Base-by-base conservation (phyloP, 2,113 vertebrate species). In the Meleagris gallopavo region DNA sequence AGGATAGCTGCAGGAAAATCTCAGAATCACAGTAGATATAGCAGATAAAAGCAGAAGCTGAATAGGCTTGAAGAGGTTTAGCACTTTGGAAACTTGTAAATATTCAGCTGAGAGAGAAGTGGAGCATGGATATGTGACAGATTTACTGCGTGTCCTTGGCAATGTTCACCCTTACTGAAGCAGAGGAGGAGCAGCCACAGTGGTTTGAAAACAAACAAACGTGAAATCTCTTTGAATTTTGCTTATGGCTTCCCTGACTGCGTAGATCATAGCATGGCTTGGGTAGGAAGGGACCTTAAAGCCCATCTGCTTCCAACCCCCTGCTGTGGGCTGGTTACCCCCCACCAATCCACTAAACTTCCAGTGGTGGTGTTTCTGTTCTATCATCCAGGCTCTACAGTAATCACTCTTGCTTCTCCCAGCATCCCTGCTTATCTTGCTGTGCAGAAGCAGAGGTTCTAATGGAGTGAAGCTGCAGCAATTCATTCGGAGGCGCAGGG, bases 41-140 rank as follows among this genome's bases (percentile, higher is more conserved):
- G 22, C 58, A 96, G 73, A 92, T 89, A 38, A 84, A 95, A 95
- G 90, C 55, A 83, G 83, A 78, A 77, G 41, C 66, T 76, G 76
- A 70, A 79, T 32, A 62, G 36, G 36, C 70, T 72, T 84, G 52
- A 84, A 93, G 83, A 90, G 77, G 46, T 81, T 93, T 70, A 82
- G 58, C 77, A 75, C 80, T 94, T 90, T 0, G 22, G 61, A 95
- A 93, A 78, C 55, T 34, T 88, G 83, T 96, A 91, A 95, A 89
- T 91, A 89, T 5, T 90, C 90, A 86, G 13, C 64, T 29, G 54
- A 80, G 80, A 86, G 27, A 58, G 69, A 75, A 86, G 83, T 4
- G 4, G 29, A 83, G 50, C 50, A 18, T n/a, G 30, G 77, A 32
- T 15, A 22, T 55, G 16, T 74, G 79, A 58, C 30, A 18, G 65